Evolutionary conservation across 2,888 invertebrate genomes (phyloP), one percentile per base, ranked within the genome.

Genomic region (Lasius fuliginosus): DNA sequence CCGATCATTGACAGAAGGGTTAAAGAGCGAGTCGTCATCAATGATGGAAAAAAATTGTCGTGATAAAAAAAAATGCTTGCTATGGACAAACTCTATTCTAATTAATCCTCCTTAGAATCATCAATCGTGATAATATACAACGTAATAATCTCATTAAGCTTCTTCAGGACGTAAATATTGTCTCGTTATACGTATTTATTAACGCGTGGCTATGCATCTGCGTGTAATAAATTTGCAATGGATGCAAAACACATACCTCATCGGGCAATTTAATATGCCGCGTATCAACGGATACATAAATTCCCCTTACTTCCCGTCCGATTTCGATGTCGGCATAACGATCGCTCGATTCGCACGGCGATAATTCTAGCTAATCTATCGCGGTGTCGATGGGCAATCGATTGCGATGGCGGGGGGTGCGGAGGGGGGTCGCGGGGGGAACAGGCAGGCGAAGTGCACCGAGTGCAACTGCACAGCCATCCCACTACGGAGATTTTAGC

Each of bases 401-500:
- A 92, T 92, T 91, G 90, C 86, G 53, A 40, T 40, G 30, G 30
- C 68, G 58, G 40, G n/a, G 40, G n/a, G 1, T 12, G 36, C 12
- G 53, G 27, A 30, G 18, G 15, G 46, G 67, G 46, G 53, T 30
- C 42, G 46, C 77, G 11, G 46, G 53, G 53, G 64, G 27, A 12
- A 62, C 36, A 58, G 68, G 49, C 62, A 68, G 83, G 56, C 23
- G 36, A 75, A 76, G 68, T 36, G 36, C 69, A 79, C 77, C 75
- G 64, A 84, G 83, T 90, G 87, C 90, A 90, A 89, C 90, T 87
- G 90, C 91, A 92, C 36, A 60, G 79, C 79, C 76, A 56, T 89
- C 93, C 92, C 91, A 92, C 93, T 91, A 92, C 84, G 92, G 91
- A 91, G 91, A 92, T 92, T 94, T 94, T 93, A 92, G 94, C 90